Percentiles rank a stretch among this genome's conserved stretches.
Conservation (phyloP, 2,888 invertebrate genomes). For the Taenaris catops region DNA sequence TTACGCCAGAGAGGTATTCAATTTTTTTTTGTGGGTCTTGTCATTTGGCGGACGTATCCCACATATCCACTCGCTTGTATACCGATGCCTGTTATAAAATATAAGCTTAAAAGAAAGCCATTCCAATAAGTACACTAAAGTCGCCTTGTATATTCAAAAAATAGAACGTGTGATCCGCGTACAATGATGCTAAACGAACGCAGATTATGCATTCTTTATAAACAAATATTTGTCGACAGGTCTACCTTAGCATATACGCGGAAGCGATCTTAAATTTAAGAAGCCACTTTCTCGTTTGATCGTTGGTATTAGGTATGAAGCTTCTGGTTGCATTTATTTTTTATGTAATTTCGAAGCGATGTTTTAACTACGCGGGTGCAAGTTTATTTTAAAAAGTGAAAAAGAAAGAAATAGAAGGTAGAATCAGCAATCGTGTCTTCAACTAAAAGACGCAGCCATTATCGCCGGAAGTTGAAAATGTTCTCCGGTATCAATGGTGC, state of each 20-base stretch:
- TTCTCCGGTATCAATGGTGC: conserved; percentile 57
- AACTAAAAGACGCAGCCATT: conserved; percentile 67
- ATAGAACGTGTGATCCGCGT: conserved; percentile 59
- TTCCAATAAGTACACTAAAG: conserved; percentile 59
- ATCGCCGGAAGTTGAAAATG: conserved; percentile 54
- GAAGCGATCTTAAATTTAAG: conserved; percentile 59
- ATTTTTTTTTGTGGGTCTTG: too few relatives aligned
- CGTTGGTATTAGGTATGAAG: conserved; percentile 47
- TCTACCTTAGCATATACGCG: conserved; percentile 67
- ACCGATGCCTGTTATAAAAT: too few relatives aligned
- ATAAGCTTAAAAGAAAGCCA: conserved; percentile 69
- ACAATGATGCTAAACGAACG: conserved; percentile 63
- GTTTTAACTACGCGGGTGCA: conserved; percentile 74
- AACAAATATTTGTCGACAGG: conserved; percentile 39
- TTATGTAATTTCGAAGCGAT: conserved; percentile 64
- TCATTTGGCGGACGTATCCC: too few relatives aligned
- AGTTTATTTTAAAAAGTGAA: conserved; percentile 67
- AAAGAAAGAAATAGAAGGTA: conserved; percentile 71
- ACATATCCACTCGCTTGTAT: too few relatives aligned
- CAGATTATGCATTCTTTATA: conserved; percentile 46
- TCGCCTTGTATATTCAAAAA: conserved; percentile 51
- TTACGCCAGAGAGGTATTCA: too few relatives aligned
- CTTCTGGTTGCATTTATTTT: conserved; percentile 61
- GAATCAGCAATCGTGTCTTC: conserved; percentile 72
- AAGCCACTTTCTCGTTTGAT: conserved; percentile 60